phyloP scores from a whole-genome alignment of 2,888 invertebrate genomes.

The Calameuta pallipes region DNA sequence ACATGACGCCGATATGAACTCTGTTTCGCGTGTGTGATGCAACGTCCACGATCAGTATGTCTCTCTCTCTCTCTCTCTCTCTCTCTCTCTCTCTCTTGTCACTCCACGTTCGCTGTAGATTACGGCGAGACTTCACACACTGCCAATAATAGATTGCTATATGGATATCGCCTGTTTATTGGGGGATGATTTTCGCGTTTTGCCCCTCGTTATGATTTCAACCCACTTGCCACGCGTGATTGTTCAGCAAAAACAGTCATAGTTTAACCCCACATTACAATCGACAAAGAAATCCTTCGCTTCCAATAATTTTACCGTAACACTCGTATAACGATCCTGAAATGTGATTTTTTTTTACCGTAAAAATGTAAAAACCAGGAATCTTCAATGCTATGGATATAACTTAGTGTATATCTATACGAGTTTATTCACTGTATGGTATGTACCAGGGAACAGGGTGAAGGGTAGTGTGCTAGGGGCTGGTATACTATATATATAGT shows the following conservation, averaged over 20 bases:
- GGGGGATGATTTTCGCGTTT: background rate
- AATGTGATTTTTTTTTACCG: background rate
- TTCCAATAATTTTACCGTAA: background rate
- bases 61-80: constrained; percentile 7
- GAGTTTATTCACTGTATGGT: background rate
- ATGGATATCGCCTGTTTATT: background rate
- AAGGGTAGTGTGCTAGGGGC: constrained; percentile 38
- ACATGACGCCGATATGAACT: constrained; percentile 63
- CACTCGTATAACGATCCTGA: background rate
- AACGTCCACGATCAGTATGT: background rate
- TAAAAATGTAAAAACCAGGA: background rate
- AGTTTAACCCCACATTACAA: background rate
- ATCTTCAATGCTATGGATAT: background rate
- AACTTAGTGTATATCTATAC: background rate
- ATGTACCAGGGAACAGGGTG: constrained; percentile 30
- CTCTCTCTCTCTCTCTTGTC: constrained; percentile 13
- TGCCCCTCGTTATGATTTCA: background rate
- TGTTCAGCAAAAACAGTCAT: background rate
- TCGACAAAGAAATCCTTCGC: background rate
- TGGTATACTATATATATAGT: constrained; percentile 20
- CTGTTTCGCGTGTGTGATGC: constrained; percentile 17
- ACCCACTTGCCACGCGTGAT: background rate
- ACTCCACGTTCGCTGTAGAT: constrained; percentile 18
- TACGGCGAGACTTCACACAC: constrained; percentile 30
- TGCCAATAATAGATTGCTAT: constrained; percentile 54